A percentile compares a stretch with the other conserved stretches of the same genome.
Evolutionary conservation across 2,888 invertebrate genomes (phyloP).

Genomic region (Drosophila conformis): DNA sequence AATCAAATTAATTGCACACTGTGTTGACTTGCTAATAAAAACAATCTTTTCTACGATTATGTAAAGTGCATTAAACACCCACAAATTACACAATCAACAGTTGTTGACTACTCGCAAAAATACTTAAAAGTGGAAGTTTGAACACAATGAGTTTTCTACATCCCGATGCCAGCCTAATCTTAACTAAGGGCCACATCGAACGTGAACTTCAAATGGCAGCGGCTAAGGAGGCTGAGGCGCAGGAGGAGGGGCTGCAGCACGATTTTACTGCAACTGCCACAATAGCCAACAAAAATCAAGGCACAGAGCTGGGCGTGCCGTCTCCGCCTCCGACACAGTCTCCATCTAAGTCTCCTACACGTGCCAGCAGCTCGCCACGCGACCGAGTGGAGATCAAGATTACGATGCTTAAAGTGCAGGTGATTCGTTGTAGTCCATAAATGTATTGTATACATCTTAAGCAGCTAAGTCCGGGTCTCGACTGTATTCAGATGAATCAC

Average conservation of each 20-base stretch:
- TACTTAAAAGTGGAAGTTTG: background rate
- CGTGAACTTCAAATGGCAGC: background rate
- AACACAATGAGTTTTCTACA: conserved; percentile 72
- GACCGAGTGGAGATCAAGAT: conserved; percentile 70
- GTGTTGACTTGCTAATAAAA: conserved; percentile 10
- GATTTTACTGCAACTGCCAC: background rate
- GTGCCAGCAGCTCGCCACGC: conserved; percentile 27
- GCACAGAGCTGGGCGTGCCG: conserved; percentile 9
- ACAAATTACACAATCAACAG: conserved; percentile 53
- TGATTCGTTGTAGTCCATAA: conserved; percentile 42
- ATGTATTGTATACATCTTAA: conserved; percentile 5
- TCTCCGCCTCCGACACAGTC: background rate
- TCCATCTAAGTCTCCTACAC: conserved; percentile 5
- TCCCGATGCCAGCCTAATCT: conserved; percentile 61
- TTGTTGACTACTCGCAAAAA: conserved; percentile 12
- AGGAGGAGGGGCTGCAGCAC: background rate
- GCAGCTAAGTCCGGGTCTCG: conserved; percentile 9
- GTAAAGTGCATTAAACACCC: conserved; percentile 42
- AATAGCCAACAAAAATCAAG: conserved; percentile 13
- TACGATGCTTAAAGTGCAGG: conserved; percentile 73
- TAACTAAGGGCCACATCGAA: conserved; percentile 1
- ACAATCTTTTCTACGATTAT: conserved; percentile 39
- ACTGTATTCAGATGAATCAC: conserved; percentile 3
- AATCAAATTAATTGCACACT: background rate
- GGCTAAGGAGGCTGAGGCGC: background rate